Percentiles rank a stretch among this genome's conserved stretches.
Evolutionary conservation across 2,888 invertebrate species (phyloP).

Genomic region (Cepaea hortensis): DNA sequence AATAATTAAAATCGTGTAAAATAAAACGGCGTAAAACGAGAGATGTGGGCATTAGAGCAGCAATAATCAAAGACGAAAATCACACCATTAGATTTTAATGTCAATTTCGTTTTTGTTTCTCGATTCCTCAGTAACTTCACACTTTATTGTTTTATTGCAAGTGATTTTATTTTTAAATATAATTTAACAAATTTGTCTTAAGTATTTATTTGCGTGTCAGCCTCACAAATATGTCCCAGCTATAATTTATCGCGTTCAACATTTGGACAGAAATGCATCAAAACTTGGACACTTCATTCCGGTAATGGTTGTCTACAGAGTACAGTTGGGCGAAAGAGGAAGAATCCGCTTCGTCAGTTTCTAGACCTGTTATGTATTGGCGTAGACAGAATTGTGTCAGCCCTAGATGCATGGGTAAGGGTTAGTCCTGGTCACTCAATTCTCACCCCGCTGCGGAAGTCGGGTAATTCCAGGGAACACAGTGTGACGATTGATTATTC

Average conservation of each 20-base stretch:
- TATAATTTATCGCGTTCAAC: no score
- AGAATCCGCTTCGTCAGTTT: not conserved
- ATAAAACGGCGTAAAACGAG: no score
- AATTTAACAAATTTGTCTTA: not conserved
- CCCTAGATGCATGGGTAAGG: slow-evolving; percentile 30
- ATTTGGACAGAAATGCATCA: no score
- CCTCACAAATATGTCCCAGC: no score
- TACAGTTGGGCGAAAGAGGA: not conserved
- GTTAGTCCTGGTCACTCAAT: slow-evolving; percentile 11
- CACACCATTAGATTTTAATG: no score
- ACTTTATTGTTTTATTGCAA: not conserved
- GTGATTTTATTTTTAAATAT: not conserved
- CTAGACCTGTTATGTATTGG: slow-evolving; percentile 20
- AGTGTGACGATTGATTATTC: slow-evolving; percentile 46
- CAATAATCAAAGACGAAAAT: no score
- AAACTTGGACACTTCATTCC: no score
- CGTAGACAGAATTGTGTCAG: slow-evolving; percentile 22
- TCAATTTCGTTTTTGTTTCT: no score
- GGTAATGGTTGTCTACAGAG: no score
- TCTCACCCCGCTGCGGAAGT: slow-evolving; percentile 8
- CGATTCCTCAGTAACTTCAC: not conserved
- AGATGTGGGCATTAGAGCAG: no score
- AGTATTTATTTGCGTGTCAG: no score
- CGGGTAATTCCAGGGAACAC: slow-evolving; percentile 36
- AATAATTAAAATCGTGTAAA: no score